phyloP scores from a whole-genome alignment of 2,888 invertebrate genomes.

The Parapristionchus giblindavisi region DNA sequence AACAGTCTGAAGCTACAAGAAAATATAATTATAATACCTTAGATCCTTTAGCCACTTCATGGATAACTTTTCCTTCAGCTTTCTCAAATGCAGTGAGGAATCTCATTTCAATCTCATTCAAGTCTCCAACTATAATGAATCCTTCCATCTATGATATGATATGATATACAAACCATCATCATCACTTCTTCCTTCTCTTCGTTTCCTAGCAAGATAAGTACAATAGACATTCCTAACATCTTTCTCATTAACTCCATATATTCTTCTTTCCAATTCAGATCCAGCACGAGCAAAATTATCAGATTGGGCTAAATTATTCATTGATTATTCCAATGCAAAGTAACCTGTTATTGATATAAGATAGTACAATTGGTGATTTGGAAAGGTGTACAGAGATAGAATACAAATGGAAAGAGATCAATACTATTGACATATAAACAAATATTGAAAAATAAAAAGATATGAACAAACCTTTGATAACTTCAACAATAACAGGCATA shows the following conservation, averaged over 20 bases:
- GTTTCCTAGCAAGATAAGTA: constrained; percentile 26
- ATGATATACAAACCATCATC: neutral
- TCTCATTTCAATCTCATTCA: constrained; percentile 19
- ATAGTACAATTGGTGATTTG: too few species aligned
- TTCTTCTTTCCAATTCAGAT: constrained; percentile 37
- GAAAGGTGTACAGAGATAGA: too few species aligned
- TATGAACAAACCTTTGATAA: constrained; percentile 47
- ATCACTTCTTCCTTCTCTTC: constrained; percentile 8
- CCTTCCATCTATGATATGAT: neutral
- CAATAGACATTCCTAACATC: constrained; percentile 39
- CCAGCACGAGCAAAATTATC: constrained; percentile 5
- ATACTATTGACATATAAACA: too few species aligned
- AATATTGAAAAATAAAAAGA: too few species aligned
- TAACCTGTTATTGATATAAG: too few species aligned
- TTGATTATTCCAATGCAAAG: neutral
- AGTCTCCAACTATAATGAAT: neutral
- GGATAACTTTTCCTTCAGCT: constrained; percentile 33
- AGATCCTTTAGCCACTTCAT: constrained; percentile 35
- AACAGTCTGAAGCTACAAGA: too few species aligned
- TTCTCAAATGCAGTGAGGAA: constrained; percentile 38
- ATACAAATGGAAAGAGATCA: too few species aligned
- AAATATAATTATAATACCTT: too few species aligned
- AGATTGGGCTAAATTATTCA: constrained; percentile 25
- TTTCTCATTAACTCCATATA: constrained; percentile 32
- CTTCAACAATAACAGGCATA: constrained; percentile 52